Percentiles rank a stretch among this genome's conserved stretches.
phyloP scores from a whole-genome alignment of 1,140 invertebrate genomes.

The Meteorus sp. region DNA sequence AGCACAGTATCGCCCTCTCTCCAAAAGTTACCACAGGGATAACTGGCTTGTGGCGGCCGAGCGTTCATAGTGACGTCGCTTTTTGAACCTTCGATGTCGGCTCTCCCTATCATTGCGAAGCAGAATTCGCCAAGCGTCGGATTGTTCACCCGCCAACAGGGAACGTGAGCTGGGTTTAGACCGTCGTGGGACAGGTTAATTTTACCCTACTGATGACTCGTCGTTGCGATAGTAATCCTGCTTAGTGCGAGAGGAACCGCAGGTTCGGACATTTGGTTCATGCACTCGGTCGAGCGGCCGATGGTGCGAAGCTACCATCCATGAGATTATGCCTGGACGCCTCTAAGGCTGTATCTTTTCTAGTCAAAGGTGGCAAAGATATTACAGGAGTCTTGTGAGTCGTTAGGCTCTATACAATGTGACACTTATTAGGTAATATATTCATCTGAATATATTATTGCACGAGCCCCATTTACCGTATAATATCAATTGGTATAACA shows the following conservation, averaged over 20 bases:
- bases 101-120: conserved; percentile 74
- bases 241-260: conserved; percentile 24
- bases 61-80: conserved; percentile 76
- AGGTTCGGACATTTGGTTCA: conserved; percentile 28
- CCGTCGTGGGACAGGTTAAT: conserved; percentile 24
- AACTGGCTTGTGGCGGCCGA: conserved; percentile 75
- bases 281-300: conserved; percentile 37
- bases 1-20: too few relatives aligned
- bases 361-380: conserved; percentile 56
- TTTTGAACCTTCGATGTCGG: conserved; percentile 79
- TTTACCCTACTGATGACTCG: conserved; percentile 26
- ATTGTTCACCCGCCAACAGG: conserved; percentile 38
- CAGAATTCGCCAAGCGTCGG: conserved; percentile 69
- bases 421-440: too few relatives aligned
- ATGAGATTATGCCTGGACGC: conserved; percentile 80
- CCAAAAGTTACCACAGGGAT: conserved; percentile 74
- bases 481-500: too few relatives aligned
- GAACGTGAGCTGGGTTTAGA: conserved; percentile 9
- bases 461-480: too few relatives aligned
- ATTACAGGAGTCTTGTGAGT: too few relatives aligned
- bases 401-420: too few relatives aligned
- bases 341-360: conserved; percentile 74
- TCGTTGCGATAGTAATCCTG: conserved; percentile 25
- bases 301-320: conserved; percentile 77
- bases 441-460: too few relatives aligned